These are phyloP conservation scores for Ceryle rudis DNA, from an alignment of 2,797 vertebrate species.

Conservation along the genomic window DNA sequence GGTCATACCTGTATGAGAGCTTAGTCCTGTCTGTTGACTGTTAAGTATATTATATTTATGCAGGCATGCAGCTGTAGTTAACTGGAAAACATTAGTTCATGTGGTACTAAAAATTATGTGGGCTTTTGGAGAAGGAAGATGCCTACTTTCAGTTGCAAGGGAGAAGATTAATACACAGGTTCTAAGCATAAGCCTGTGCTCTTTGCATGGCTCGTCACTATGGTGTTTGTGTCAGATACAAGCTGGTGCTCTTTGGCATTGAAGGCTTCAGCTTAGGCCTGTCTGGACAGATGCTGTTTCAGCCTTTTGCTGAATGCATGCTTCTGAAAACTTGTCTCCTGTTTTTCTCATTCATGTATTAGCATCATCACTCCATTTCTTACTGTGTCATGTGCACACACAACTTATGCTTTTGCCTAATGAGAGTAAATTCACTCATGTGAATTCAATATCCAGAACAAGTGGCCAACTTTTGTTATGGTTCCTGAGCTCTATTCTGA, in stretches of 20 bases:
- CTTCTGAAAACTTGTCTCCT: not conserved
- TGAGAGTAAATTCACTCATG: not conserved
- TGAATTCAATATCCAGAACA: not conserved
- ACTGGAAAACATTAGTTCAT: not conserved
- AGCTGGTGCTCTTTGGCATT: not conserved
- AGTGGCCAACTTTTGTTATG: not conserved
- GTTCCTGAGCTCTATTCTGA: not conserved
- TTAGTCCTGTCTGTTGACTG: not conserved
- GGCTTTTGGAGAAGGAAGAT: not conserved
- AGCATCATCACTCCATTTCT: not conserved
- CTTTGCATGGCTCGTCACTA: not conserved
- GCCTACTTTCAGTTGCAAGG: not conserved
- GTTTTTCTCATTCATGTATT: not conserved
- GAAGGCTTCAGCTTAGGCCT: not conserved
- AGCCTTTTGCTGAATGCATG: not conserved
- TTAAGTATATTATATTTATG: not conserved
- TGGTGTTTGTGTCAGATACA: not conserved
- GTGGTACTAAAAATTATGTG: not conserved
- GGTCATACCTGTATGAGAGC: not conserved
- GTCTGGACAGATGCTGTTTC: not conserved
- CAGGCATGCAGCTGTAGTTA: not conserved
- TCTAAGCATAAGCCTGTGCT: not conserved
- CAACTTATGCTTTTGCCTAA: not conserved
- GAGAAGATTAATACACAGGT: not conserved
- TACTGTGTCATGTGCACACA: not conserved